Base-by-base conservation (phyloP, 35 echinoderm and acorn worm species). In the Apostichopus japonicus region DNA sequence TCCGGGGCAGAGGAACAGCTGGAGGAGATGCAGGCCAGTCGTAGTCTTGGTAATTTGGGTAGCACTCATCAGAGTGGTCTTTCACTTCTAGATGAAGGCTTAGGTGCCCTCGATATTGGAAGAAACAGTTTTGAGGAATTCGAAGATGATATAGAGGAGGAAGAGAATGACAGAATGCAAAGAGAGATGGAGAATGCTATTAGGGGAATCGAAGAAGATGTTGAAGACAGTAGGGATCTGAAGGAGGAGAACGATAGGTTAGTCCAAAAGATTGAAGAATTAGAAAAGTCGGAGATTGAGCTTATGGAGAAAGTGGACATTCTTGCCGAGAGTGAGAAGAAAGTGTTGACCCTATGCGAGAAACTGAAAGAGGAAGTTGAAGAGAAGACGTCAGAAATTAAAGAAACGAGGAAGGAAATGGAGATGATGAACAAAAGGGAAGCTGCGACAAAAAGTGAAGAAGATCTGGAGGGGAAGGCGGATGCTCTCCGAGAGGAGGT, bases 281-380 rank as follows among this genome's bases (percentile, higher is more conserved):
- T 97, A 21, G 93, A 97, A 61, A 97, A 94, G 70, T 95, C 93
- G 33, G 96, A 97, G 77, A 67, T 54, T 25, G 93, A 95, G 58
- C 86, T 97, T 0, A 97, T 95, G 93, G 96, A 97, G 67, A 93
- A 97, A 78, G 91, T 95, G 54, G 79, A 92, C 15, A 79, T 86
- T 6, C 73, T 97, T 57, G 67, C 94, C 44, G 84, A 94, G 59
- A 72, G 63, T 8, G 92, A 96, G 53, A 14, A 53, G 55, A 92
- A 86, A 33, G 67, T 96, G 23, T 82, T 79, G 9, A 87, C 93
- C n/a, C 72, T 96, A 44, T 91, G 87, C 65, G 92, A 83, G 22
- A 27, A 91, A 55, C 62, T 90, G 53, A 73, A 86, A 65, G 23
- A 67, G 77, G 87, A 56, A 67, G 24, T 86, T 23, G 87, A 92